A percentile compares a stretch with the other conserved stretches of the same genome.
These are phyloP conservation scores for Leucophenga varia DNA, from an alignment of 1,140 invertebrate genomes.

Conservation along the genomic window DNA sequence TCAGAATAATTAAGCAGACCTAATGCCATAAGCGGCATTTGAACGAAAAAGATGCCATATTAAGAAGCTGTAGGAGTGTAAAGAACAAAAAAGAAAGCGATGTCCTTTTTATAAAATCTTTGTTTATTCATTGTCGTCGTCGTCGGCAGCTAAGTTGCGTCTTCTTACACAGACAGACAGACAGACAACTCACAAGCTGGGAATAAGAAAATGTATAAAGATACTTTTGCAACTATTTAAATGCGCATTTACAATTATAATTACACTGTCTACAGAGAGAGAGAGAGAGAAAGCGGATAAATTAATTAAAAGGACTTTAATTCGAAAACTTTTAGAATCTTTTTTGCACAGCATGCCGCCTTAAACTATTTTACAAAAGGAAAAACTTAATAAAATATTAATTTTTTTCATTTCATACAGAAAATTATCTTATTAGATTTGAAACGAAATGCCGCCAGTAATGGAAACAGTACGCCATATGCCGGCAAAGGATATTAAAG, in stretches of 20 bases:
- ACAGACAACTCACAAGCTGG: no score
- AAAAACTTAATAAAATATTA: constrained; percentile 17
- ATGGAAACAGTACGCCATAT: constrained; percentile 18
- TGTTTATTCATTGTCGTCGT: constrained; percentile 1
- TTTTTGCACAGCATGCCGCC: constrained; percentile 14
- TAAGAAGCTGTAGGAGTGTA: constrained; percentile 20
- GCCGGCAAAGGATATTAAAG: constrained; percentile 18
- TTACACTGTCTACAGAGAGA: no score
- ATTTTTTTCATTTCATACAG: constrained; percentile 10
- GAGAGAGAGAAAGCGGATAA: background rate
- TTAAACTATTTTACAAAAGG: constrained; percentile 13
- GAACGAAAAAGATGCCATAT: constrained; percentile 25
- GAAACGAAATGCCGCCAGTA: background rate
- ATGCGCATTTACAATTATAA: no score
- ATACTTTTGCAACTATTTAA: no score
- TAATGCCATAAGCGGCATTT: constrained; percentile 40
- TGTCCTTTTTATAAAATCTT: background rate
- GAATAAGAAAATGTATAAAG: no score
- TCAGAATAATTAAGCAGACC: constrained; percentile 48
- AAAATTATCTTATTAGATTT: background rate
- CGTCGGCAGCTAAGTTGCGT: no score
- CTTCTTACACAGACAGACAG: no score
- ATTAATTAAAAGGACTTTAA: constrained; percentile 4
- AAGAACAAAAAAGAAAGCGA: constrained; percentile 6
- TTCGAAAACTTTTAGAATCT: background rate